Evolutionary conservation across 30 jellyfish, hydroid and myxozoan species (phyloP).

Genomic region (Hydractinia echinata): DNA sequence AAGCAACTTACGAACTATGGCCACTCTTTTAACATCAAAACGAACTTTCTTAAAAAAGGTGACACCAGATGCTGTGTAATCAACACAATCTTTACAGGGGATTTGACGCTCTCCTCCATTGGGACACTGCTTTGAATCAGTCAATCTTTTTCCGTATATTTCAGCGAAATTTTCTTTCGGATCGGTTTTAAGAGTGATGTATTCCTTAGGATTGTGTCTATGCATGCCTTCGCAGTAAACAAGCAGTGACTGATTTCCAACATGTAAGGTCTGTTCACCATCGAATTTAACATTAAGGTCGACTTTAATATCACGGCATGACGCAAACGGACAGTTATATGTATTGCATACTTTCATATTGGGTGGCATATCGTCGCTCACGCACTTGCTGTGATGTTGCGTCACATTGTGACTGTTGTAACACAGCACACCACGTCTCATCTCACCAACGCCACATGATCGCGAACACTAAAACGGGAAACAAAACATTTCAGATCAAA

Average conservation of each 20-base stretch:
- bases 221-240: constrained; percentile 73
- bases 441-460: constrained; percentile 73
- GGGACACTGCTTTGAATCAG: constrained; percentile 70
- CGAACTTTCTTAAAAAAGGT: constrained; percentile 91
- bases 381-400: constrained; percentile 43
- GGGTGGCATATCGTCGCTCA: constrained; percentile 56
- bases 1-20: constrained; percentile 65
- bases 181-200: constrained; percentile 65
- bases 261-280: constrained; percentile 70
- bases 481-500: background rate
- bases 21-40: constrained; percentile 61
- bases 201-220: constrained; percentile 80
- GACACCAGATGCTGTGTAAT: constrained; percentile 94
- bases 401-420: constrained; percentile 43
- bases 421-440: constrained; percentile 67
- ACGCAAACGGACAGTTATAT: constrained; percentile 77
- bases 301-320: constrained; percentile 81
- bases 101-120: constrained; percentile 54
- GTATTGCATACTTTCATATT: constrained; percentile 75
- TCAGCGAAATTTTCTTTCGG: constrained; percentile 81
- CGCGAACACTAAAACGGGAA: constrained; percentile 69
- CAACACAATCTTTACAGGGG: constrained; percentile 72
- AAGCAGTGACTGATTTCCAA: background rate
- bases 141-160: constrained; percentile 73
- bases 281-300: constrained; percentile 48